Evolutionary conservation across 2,113 vertebrate genomes (phyloP).

Genomic region (Eurypyga helias): DNA sequence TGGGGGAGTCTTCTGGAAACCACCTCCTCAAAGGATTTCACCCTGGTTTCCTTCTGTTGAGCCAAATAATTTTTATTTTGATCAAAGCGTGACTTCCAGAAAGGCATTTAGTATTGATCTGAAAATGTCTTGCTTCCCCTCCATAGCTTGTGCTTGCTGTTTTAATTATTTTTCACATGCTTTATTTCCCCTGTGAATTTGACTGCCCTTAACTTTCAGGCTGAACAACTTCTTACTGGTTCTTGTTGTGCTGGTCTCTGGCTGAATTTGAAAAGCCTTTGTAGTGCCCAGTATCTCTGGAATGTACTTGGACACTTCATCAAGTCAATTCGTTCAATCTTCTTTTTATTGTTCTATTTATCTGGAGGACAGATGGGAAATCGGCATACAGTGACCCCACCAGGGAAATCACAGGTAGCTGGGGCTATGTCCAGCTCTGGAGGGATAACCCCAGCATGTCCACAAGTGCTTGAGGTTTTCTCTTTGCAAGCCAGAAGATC

Average conservation of each 20-base stretch:
- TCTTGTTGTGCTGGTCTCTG: not conserved
- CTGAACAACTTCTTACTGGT: slow-evolving; percentile 22
- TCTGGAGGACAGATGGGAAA: not conserved
- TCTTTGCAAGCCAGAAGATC: not conserved
- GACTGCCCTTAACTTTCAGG: slow-evolving; percentile 1
- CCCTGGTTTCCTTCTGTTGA: not conserved
- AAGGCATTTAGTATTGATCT: not conserved
- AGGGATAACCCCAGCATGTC: not conserved
- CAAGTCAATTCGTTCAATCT: not conserved
- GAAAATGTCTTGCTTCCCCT: not conserved
- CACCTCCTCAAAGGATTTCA: not conserved
- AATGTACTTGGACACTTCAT: slow-evolving; percentile 5
- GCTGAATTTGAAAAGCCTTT: not conserved
- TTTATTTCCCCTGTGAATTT: slow-evolving; percentile 4
- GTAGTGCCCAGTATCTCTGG: not conserved
- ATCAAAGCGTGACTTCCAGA: not conserved
- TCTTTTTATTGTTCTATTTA: not conserved
- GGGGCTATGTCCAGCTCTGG: not conserved
- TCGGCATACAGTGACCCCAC: fast-evolving
- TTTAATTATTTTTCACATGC: not conserved
- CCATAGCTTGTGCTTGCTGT: not conserved
- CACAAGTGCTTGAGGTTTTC: not conserved
- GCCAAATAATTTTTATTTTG: not conserved
- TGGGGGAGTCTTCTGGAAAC: not conserved
- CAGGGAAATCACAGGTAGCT: not conserved